phyloP scores from a whole-genome alignment of 2,888 invertebrate species.

The Timema podura region DNA sequence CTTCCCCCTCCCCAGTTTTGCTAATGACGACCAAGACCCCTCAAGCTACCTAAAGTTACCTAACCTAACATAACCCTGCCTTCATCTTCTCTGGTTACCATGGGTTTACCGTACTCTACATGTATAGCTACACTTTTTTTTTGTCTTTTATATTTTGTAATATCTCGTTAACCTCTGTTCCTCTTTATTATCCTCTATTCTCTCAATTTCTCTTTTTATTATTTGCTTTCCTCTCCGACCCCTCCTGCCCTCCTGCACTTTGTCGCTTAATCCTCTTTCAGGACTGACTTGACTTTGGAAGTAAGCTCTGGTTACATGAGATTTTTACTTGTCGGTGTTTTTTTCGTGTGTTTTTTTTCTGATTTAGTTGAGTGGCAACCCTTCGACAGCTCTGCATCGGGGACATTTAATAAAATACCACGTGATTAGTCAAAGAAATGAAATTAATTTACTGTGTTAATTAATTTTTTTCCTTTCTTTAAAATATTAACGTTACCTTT shows the following conservation, averaged over 20 bases:
- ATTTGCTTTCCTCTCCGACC: neutral
- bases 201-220: conserved; percentile 6
- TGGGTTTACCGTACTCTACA: neutral
- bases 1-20: neutral
- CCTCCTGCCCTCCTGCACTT: neutral
- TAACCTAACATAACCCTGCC: neutral
- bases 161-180: conserved; percentile 15
- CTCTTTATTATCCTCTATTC: conserved; percentile 12
- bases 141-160: conserved; percentile 14
- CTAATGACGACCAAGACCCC: conserved; percentile 11
- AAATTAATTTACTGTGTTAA: no score
- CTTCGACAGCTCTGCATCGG: no score
- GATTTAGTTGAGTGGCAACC: no score
- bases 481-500: no score
- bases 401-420: no score
- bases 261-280: conserved; percentile 5
- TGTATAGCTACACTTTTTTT: neutral
- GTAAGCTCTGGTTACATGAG: conserved; percentile 3
- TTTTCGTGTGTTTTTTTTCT: conserved; percentile 8
- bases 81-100: conserved; percentile 11
- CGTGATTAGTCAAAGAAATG: no score
- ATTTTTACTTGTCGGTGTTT: conserved; percentile 12
- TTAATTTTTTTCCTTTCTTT: no score
- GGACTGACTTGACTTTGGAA: neutral
- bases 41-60: conserved; percentile 15